Evolutionary conservation across 2,888 invertebrate genomes (phyloP).

Genomic region (Oxyscelio sp.): DNA sequence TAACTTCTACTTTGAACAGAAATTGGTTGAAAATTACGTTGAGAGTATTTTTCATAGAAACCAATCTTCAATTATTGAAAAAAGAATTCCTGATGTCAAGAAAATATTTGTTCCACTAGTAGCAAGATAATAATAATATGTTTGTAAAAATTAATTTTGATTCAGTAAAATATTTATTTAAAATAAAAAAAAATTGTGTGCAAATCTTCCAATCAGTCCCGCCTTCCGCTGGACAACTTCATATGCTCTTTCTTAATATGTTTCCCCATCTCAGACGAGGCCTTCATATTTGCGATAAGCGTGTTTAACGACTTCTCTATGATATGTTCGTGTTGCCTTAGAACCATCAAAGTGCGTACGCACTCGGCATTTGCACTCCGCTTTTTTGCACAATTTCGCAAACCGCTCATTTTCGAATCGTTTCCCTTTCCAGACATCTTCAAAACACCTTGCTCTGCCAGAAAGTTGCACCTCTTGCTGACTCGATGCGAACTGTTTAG

Average conservation of each 20-base stretch:
- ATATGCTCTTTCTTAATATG: conserved; percentile 77
- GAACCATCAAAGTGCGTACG: conserved; percentile 79
- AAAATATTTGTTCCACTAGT: too few relatives aligned
- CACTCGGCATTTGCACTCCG: conserved; percentile 75
- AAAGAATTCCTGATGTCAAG: too few relatives aligned
- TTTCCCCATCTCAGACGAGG: conserved; percentile 78
- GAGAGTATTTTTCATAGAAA: too few relatives aligned
- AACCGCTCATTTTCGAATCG: too few relatives aligned
- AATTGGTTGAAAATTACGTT: too few relatives aligned
- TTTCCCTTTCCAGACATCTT: conserved; percentile 45
- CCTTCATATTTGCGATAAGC: conserved; percentile 81
- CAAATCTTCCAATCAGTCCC: too few relatives aligned
- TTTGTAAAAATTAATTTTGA: too few relatives aligned
- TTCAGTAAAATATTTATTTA: too few relatives aligned
- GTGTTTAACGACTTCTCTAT: conserved; percentile 82
- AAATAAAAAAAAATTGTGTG: too few relatives aligned
- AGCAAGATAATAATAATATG: too few relatives aligned
- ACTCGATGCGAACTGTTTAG: conserved; percentile 56
- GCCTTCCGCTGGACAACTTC: conserved; percentile 58
- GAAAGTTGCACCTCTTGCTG: conserved; percentile 29
- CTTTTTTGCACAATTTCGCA: conserved; percentile 27
- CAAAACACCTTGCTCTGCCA: neutral
- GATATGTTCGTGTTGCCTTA: conserved; percentile 84
- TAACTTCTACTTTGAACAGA: too few relatives aligned
- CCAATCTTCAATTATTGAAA: too few relatives aligned